Evolutionary conservation across 2,797 vertebrate species (phyloP).

Genomic region (Myotis findleyi): DNA sequence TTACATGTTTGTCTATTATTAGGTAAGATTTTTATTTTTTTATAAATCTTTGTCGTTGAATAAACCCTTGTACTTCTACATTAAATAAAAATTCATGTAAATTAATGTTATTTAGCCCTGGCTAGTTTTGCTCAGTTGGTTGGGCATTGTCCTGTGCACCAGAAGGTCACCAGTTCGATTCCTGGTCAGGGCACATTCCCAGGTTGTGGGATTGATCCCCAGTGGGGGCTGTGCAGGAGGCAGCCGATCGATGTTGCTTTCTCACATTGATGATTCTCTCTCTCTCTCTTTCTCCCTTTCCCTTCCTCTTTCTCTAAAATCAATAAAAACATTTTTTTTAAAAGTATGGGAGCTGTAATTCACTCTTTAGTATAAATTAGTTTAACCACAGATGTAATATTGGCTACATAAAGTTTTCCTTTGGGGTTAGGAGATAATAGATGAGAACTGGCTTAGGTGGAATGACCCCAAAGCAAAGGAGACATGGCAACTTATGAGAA

Average conservation of each 20-base stretch:
- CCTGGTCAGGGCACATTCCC: not conserved
- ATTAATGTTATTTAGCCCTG: not conserved
- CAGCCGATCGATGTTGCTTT: not conserved
- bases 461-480: slow-evolving; percentile 15
- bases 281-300: not conserved
- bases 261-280: not conserved
- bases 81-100: slow-evolving; percentile 55
- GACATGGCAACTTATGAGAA: not conserved
- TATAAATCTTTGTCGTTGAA: too few relatives aligned
- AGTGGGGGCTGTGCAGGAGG: not conserved
- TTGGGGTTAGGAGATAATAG: not conserved
- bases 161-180: not conserved
- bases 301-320: not conserved
- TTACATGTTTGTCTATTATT: too few relatives aligned
- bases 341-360: not conserved
- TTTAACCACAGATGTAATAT: slow-evolving; percentile 12
- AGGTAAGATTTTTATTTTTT: too few relatives aligned
- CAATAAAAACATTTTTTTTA: not conserved
- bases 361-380: slow-evolving; percentile 43
- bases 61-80: not conserved
- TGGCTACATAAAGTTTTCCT: slow-evolving; percentile 2
- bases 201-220: not conserved
- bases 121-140: not conserved
- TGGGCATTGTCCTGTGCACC: not conserved
- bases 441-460: slow-evolving; percentile 17